phyloP scores from a whole-genome alignment of 2,113 vertebrate species.

The Pogona vitticeps region DNA sequence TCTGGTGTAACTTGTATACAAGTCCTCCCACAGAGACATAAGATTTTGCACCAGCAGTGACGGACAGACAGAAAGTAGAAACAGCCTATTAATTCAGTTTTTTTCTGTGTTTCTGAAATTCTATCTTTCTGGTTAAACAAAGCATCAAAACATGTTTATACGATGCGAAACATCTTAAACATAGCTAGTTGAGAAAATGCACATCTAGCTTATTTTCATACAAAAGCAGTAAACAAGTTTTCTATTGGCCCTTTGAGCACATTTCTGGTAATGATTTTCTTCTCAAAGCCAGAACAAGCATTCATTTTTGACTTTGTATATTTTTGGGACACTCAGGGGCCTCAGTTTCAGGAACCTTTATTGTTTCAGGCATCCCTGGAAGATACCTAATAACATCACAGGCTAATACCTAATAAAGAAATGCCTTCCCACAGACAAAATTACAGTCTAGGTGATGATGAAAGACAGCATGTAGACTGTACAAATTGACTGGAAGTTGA shows the following conservation, averaged over 20 bases:
- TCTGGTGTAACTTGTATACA: constrained; percentile 7
- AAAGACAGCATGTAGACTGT: neutral
- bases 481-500: neutral
- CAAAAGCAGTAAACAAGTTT: constrained; percentile 24
- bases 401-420: neutral
- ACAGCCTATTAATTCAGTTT: neutral
- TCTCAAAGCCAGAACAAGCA: neutral
- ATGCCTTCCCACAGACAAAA: neutral
- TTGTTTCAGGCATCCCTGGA: neutral
- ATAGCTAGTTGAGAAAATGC: constrained; percentile 14
- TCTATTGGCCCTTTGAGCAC: constrained; percentile 22
- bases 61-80: neutral
- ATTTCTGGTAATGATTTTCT: constrained; percentile 7
- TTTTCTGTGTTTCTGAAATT: constrained; percentile 1
- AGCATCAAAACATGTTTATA: constrained; percentile 6
- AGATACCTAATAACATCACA: neutral
- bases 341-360: neutral
- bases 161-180: neutral
- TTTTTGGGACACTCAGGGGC: neutral
- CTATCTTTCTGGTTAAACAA: constrained; percentile 21
- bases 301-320: neutral
- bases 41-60: constrained; percentile 5
- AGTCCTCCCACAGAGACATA: constrained; percentile 1
- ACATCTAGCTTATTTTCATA: constrained; percentile 15
- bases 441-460: neutral